A percentile compares a stretch with the other conserved stretches of the same genome.
Conservation (phyloP, 1,140 invertebrate species). For the Capitella teleta region DNA sequence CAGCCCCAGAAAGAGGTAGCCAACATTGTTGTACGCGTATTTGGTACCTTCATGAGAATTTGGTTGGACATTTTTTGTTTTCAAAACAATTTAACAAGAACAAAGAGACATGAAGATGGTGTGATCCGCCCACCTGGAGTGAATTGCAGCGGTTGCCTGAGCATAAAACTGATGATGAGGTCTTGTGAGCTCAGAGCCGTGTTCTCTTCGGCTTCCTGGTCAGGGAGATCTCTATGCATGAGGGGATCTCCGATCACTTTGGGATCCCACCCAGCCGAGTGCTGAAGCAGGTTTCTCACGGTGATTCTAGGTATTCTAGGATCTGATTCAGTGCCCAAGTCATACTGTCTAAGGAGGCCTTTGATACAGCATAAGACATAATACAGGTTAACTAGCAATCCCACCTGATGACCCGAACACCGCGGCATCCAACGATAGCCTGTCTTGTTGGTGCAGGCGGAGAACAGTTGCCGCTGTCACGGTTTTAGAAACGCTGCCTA, state of each 20-base stretch:
- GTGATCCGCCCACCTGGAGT: slow-evolving; percentile 18
- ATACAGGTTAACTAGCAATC: too few species aligned
- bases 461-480: slow-evolving; percentile 24
- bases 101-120: too few species aligned
- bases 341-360: too few species aligned
- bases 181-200: background rate
- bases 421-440: slow-evolving; percentile 16
- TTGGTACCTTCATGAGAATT: slow-evolving; percentile 1
- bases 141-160: slow-evolving; percentile 25
- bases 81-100: too few species aligned
- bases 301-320: slow-evolving; percentile 23
- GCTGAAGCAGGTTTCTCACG: slow-evolving; percentile 24
- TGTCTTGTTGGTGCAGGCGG: slow-evolving; percentile 15
- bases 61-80: too few species aligned
- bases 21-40: slow-evolving; percentile 4
- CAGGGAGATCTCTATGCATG: slow-evolving; percentile 8
- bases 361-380: too few species aligned
- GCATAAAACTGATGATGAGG: slow-evolving; percentile 20
- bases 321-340: too few species aligned
- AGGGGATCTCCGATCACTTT: slow-evolving; percentile 23
- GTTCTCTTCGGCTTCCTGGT: slow-evolving; percentile 4
- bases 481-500: slow-evolving; percentile 30
- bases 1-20: slow-evolving; percentile 1
- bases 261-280: slow-evolving; percentile 29
- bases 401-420: slow-evolving; percentile 25